Evolutionary conservation across 2,888 invertebrate genomes (phyloP), one percentile per base, ranked within the genome.

Genomic region (Dicycla oo): DNA sequence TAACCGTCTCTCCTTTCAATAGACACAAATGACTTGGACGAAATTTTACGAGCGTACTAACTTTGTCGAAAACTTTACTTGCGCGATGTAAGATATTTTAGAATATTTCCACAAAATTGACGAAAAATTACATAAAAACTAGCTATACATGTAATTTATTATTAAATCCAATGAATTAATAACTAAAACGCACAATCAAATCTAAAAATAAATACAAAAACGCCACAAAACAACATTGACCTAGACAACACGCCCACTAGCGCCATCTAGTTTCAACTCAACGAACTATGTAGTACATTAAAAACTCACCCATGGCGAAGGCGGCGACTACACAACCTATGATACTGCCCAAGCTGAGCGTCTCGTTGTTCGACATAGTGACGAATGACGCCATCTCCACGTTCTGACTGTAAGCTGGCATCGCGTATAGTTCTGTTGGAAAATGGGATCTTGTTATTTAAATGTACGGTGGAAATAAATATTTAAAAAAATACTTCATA

Each of bases 1-100:
- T 98, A 98, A 98, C 98, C 97, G 96, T 98, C 99, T 99, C 99
- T 99, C 99, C 99, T 99, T 98, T 98, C 98, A 98, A 98, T 98
- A 98, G 97, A 98, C 98, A 54, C 54, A 10, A 18, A 0, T 0
- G 89, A 98, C 0, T 0, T 0, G 0, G 0, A 0, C 0, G 5
- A n/a, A 40, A 45, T 15, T 80, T 66, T 40, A n/a, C 23, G 47
- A 73, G 66, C 74, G 75, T 85, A 82, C 66, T 54, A 56, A 81
- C 18, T 20, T 5, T 0, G 0, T 6, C 0, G 11, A 86, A 88
- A 90, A 90, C 26, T 45, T 83, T 71, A 43, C 47, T 83, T 82
- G 81, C 84, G 91, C 83, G 89, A 88, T 89, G 30, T 75, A 91
- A 82, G 23, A 73, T 3, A 75, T 71, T 47, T 7, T 0, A 0